phyloP scores from a whole-genome alignment of 2,113 vertebrate species.

The Empidonax alnorum region DNA sequence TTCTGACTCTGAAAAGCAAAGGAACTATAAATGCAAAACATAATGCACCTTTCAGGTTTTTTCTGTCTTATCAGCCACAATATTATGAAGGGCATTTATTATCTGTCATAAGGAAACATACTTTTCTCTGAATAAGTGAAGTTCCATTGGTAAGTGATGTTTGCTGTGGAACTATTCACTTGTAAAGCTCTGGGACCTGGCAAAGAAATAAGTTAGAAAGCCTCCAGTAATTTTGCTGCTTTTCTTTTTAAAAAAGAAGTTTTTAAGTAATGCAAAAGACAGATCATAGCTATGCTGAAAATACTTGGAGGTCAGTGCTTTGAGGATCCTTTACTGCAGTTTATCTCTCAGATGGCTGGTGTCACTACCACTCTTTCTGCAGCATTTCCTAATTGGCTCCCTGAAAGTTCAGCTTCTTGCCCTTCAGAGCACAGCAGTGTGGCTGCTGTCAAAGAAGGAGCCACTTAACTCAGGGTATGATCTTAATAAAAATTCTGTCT shows the following conservation, averaged over 20 bases:
- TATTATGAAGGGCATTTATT: background rate
- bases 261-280: background rate
- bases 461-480: background rate
- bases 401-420: conserved; percentile 32
- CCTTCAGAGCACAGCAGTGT: background rate
- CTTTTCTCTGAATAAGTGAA: background rate
- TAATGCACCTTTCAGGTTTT: background rate
- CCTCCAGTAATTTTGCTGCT: background rate
- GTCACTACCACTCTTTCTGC: background rate
- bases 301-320: background rate
- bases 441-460: background rate
- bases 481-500: background rate
- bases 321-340: background rate
- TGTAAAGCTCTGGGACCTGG: background rate
- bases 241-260: background rate
- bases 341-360: background rate
- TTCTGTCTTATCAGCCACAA: background rate
- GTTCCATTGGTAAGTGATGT: background rate
- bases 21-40: background rate
- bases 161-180: background rate
- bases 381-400: conserved; percentile 14
- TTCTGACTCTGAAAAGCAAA: background rate
- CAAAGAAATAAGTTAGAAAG: background rate
- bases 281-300: background rate
- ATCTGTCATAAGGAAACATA: background rate